Evolutionary conservation across 2,797 vertebrate genomes (phyloP), one percentile per base, ranked within the genome.

Genomic region (Cyprinodon diabolis): DNA sequence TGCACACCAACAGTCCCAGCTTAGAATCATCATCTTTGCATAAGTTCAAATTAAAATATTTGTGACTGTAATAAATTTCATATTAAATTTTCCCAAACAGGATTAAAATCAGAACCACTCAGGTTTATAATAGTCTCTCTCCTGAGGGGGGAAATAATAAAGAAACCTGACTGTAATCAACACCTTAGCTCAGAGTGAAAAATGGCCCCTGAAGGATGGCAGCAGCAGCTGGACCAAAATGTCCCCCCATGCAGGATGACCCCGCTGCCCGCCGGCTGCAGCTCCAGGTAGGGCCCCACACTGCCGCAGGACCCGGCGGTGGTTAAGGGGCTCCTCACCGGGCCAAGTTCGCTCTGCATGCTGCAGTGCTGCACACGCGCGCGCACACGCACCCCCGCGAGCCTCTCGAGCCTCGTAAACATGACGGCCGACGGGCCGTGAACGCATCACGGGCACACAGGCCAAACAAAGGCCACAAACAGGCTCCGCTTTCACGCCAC

Each of bases 361-460:
- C 79, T 80, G 82, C 82, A 87, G 66, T 88, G 80, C 79, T 80
- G 51, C 81, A 49, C 69, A 23, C 79, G 51, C 81, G 45, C 80
- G 52, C 76, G 49, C 62, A 23, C 74, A 66, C 72, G 58, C 69
- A 55, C 54, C 57, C 19, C 7, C 30, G 17, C 17, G 19, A 49
- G 48, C 56, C 68, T 63, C 35, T 48, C 15, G 68, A 75, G 23
- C 47, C 30, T 23, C 23, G 67, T 73, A 74, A 84, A 82, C 63
- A 79, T 78, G 62, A 19, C 3, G n/a, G 8, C 75, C 52, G 43
- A 13, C 43, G 73, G 63, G 66, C 76, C 74, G 63, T 66, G 70
- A 74, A 72, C 52, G 52, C 66, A 75, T 48, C 70, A 58, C 43
- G 37, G 57, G 60, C 57, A 17, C 25, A 1, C 3, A 43, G 37